Base-by-base conservation (phyloP, 2,888 invertebrate genomes). In the Leucozona laternaria region DNA sequence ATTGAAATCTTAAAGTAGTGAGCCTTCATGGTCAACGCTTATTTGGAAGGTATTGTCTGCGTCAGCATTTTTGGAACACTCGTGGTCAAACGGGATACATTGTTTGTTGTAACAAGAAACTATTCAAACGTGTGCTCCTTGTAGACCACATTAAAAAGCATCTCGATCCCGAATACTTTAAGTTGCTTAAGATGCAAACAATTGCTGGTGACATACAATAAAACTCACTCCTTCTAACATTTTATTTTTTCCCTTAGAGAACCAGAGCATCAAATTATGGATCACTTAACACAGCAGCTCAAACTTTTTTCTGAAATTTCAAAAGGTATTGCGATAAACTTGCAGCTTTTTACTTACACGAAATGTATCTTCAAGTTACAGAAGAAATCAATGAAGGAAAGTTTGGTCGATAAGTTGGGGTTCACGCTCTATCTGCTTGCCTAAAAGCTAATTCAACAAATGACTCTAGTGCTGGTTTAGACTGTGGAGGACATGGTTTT, bases 401-500 rank as follows among this genome's bases (percentile, higher is more conserved):
- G n/a, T n/a, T n/a, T n/a, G n/a, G n/a, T n/a, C n/a, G n/a, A n/a
- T n/a, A n/a, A n/a, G n/a, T n/a, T n/a, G n/a, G n/a, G n/a, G n/a
- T n/a, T n/a, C n/a, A n/a, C n/a, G n/a, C n/a, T n/a, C n/a, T n/a
- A n/a, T n/a, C n/a, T n/a, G n/a, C n/a, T n/a, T n/a, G n/a, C n/a
- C n/a, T n/a, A n/a, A n/a, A n/a, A n/a, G n/a, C n/a, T n/a, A n/a
- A n/a, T n/a, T n/a, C n/a, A n/a, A n/a, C n/a, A n/a, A n/a, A n/a
- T 6, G 96, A 96, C 90, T 95, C 96, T 43, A 94, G 96, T 1
- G 93, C 92, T 72, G 96, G 96, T 75, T 94, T 97, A 83, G 94
- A 98, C 22, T 99, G 98, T 92, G 99, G 99, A 70, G 99, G 99
- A 0, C 98, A 99, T 92, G 99, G 99, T 4, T 99, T 97, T 93